phyloP scores from a whole-genome alignment of 2,113 vertebrate genomes.

The Antechinus flavipes region DNA sequence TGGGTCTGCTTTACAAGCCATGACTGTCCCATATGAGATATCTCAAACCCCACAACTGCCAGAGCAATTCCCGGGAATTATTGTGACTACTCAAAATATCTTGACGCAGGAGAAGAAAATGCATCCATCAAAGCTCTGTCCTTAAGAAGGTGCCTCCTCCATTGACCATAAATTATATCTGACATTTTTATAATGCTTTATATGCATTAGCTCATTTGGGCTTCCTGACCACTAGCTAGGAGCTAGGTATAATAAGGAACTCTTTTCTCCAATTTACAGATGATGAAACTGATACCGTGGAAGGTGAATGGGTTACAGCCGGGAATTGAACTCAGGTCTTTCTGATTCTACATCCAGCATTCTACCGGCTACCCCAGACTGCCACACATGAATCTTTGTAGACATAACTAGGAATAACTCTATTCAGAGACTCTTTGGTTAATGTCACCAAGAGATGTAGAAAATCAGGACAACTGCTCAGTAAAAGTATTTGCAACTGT shows the following conservation, averaged over 20 bases:
- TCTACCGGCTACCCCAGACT: background rate
- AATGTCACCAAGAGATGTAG: background rate
- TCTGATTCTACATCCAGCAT: background rate
- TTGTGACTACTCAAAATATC: no score
- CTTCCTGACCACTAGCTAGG: background rate
- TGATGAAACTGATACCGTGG: background rate
- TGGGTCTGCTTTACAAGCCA: no score
- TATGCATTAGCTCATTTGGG: background rate
- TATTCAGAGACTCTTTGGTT: background rate
- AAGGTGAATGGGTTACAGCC: background rate
- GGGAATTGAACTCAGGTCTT: background rate
- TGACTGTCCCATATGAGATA: no score
- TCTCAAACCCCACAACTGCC: background rate
- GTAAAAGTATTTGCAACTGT: no score
- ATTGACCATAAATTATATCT: background rate
- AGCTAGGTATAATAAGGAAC: background rate
- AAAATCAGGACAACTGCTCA: background rate
- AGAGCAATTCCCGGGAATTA: background rate
- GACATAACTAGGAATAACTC: background rate
- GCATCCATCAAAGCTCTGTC: background rate
- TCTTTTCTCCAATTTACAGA: background rate
- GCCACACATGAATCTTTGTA: background rate
- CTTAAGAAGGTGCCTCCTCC: background rate
- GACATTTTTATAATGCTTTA: background rate
- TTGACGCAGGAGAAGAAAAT: background rate